Conservation (phyloP, 2,797 vertebrate genomes). For the Knipowitschia caucasica region DNA sequence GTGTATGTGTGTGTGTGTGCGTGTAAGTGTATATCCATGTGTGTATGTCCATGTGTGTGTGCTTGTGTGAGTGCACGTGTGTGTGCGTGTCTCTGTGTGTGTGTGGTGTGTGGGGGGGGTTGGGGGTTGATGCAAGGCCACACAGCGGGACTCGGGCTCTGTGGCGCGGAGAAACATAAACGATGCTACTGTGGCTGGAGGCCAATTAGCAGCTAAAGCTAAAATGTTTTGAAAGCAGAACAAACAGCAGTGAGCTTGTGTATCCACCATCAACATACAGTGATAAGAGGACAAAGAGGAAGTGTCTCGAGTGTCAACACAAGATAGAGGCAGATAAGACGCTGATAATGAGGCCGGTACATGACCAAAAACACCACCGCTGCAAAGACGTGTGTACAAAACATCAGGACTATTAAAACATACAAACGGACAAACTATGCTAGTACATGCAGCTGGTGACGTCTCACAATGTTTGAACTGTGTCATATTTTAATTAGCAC, state of each 20-base stretch:
- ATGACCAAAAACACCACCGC: not conserved
- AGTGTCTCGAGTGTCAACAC: not conserved
- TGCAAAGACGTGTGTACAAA: not conserved
- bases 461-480: no score
- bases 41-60: no score
- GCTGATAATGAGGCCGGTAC: not conserved
- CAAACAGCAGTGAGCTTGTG: not conserved
- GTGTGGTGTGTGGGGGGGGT: not conserved
- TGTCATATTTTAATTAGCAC: no score
- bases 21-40: no score
- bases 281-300: not conserved
- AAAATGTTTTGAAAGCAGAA: conserved; percentile 1
- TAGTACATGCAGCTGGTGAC: not conserved
- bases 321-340: not conserved
- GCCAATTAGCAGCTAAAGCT: conserved; percentile 3
- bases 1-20: no score
- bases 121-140: not conserved
- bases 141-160: not conserved
- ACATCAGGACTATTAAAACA: not conserved
- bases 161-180: not conserved
- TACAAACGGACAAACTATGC: not conserved
- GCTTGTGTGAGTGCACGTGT: no score
- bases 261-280: not conserved
- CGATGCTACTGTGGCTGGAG: not conserved
- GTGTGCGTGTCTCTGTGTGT: not conserved